A percentile compares a stretch with the other conserved stretches of the same genome.
Conservation (phyloP, 2,888 invertebrate genomes). For the Toxonevra muliebris region DNA sequence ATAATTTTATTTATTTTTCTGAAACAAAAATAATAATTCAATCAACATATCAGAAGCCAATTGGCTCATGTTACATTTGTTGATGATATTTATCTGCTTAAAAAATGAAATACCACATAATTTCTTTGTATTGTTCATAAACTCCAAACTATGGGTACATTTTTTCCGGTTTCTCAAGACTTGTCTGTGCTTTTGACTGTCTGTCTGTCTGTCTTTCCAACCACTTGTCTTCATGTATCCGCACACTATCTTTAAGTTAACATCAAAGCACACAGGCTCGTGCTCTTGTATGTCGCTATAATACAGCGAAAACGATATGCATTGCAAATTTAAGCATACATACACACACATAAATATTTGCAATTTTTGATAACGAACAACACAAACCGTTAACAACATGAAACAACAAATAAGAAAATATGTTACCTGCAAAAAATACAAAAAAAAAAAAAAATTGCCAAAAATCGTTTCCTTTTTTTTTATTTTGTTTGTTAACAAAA, state of each 20-base stretch:
- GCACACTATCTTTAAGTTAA: background rate
- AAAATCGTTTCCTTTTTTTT: background rate
- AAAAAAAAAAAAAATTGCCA: background rate
- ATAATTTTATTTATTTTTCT: too few species aligned
- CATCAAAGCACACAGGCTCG: background rate
- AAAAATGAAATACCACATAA: slow-evolving; percentile 16
- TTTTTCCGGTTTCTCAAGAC: background rate
- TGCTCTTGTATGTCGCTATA: slow-evolving; percentile 16
- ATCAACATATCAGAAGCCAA: slow-evolving; percentile 46
- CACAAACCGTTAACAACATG: slow-evolving; percentile 36
- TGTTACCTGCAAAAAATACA: background rate
- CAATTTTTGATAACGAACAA: slow-evolving; percentile 35
- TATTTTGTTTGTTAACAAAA: slow-evolving; percentile 5
- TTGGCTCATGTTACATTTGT: slow-evolving; percentile 41
- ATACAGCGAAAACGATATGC: slow-evolving; percentile 6
- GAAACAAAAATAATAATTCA: slow-evolving; percentile 43
- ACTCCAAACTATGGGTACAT: too few species aligned
- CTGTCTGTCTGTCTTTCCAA: slow-evolving; percentile 10
- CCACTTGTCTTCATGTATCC: background rate
- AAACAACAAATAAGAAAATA: slow-evolving; percentile 14
- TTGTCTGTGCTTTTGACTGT: background rate
- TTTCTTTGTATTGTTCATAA: background rate
- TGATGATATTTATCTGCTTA: slow-evolving; percentile 27
- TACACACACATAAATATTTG: background rate
- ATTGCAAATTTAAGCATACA: slow-evolving; percentile 34